These are phyloP conservation scores for Macquaria ambigua DNA, from an alignment of 2,113 vertebrate species.

Conservation along the genomic window DNA sequence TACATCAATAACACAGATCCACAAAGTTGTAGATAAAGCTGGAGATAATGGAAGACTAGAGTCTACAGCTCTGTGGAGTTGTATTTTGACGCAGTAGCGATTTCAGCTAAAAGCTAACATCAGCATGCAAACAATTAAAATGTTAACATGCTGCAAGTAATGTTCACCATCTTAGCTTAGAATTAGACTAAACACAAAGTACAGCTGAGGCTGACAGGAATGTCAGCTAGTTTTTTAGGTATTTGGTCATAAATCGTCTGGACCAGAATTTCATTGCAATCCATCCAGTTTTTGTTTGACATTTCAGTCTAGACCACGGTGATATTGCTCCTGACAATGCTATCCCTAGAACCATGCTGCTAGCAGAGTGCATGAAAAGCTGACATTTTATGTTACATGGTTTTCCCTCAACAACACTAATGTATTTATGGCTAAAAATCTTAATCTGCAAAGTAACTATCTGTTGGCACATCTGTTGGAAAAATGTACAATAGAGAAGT, in stretches of 20 bases:
- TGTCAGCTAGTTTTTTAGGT: neutral
- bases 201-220: neutral
- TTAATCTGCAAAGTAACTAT: neutral
- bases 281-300: neutral
- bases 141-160: neutral
- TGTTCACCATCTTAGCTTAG: neutral
- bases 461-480: neutral
- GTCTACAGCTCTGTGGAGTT: no score
- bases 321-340: neutral
- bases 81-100: no score
- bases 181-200: neutral
- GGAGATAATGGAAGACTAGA: neutral
- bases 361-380: neutral
- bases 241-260: neutral
- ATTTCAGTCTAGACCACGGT: neutral
- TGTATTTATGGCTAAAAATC: neutral
- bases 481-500: neutral
- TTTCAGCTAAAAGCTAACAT: neutral
- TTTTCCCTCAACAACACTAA: no score
- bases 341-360: no score
- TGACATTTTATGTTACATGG: neutral
- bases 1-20: neutral
- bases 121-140: no score
- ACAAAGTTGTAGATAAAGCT: neutral
- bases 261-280: neutral